A percentile compares a stretch with the other conserved stretches of the same genome.
These are phyloP conservation scores for Lacanobia wlatinum DNA, from an alignment of 2,888 invertebrate species.

Conservation along the genomic window DNA sequence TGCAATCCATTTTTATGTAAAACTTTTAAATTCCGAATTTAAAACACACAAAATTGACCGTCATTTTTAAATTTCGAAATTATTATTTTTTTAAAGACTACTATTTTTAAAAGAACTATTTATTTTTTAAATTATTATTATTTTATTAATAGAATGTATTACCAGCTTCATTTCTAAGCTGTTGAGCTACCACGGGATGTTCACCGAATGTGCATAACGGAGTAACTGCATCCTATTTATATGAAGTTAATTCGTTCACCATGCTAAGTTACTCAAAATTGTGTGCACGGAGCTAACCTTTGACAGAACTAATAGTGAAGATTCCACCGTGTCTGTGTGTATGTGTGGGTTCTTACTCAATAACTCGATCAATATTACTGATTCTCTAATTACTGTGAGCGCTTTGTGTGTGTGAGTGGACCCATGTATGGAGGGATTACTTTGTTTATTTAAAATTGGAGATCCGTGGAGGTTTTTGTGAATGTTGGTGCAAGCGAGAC, in stretches of 20 bases:
- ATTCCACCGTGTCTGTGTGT: slow-evolving; percentile 67
- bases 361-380: slow-evolving; percentile 81
- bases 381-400: slow-evolving; percentile 83
- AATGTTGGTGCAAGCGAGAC: background rate
- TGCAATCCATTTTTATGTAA: slow-evolving; percentile 61
- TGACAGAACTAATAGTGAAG: slow-evolving; percentile 77
- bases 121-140: slow-evolving; percentile 19
- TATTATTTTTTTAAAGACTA: background rate
- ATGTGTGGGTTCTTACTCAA: slow-evolving; percentile 81
- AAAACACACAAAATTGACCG: slow-evolving; percentile 1
- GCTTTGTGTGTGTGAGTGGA: slow-evolving; percentile 61
- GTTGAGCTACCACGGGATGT: slow-evolving; percentile 76
- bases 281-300: slow-evolving; percentile 87
- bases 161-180: slow-evolving; percentile 89
- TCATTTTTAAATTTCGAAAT: slow-evolving; percentile 14
- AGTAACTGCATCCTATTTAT: slow-evolving; percentile 85
- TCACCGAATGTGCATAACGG: slow-evolving; percentile 80
- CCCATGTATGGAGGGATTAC: slow-evolving; percentile 66
- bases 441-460: slow-evolving; percentile 68
- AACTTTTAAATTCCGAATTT: slow-evolving; percentile 8
- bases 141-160: slow-evolving; percentile 64
- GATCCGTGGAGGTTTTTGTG: slow-evolving; percentile 56
- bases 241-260: slow-evolving; percentile 87
- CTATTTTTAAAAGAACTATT: background rate
- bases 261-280: slow-evolving; percentile 79